Evolutionary conservation across 2,888 invertebrate genomes (phyloP), one percentile per base, ranked within the genome.

Genomic region (Calameuta filiformis): DNA sequence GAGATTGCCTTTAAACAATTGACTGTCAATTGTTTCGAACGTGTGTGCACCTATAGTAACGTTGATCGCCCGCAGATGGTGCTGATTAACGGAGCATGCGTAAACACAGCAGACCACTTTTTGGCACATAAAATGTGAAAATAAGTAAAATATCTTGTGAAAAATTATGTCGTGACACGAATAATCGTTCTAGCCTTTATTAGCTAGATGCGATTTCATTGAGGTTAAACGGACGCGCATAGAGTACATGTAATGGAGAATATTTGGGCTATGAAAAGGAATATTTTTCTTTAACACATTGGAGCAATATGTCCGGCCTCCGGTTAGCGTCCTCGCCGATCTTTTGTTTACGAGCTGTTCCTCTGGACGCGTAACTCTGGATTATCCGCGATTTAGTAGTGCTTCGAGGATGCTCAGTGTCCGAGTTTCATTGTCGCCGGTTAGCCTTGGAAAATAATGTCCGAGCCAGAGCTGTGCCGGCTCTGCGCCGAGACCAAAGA

Each of bases 401-500:
- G 34, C 9, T 11, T 3, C 35, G 74, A 74, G 34, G 4, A 74
- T 74, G 74, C 34, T 34, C 74, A 74, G 74, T 74, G 74, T 37
- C 74, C 31, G 6, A 37, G 30, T 33, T n/a, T 30, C 34, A 35
- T 37, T 35, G 6, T 74, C 35, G 35, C 56, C 23, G 68, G 68
- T 33, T 68, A 68, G 30, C 35, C 68, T 35, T 11, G 73, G 81
- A 56, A 79, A 81, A 86, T 83, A 82, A 90, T 90, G 89, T 85
- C 89, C 76, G 86, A 86, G 78, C 81, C 84, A 73, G 89, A 89
- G 80, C 85, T 92, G 73, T 92, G 92, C 87, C 91, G 92, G 86
- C 90, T 92, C 73, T 92, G 92, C 84, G 92, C 92, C 85, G 90
- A 91, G 83, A 86, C 88, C 77, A 92, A 92, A 82, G 88, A 91